phyloP scores from a whole-genome alignment of 2,113 vertebrate genomes.

The Xenus cinereus region DNA sequence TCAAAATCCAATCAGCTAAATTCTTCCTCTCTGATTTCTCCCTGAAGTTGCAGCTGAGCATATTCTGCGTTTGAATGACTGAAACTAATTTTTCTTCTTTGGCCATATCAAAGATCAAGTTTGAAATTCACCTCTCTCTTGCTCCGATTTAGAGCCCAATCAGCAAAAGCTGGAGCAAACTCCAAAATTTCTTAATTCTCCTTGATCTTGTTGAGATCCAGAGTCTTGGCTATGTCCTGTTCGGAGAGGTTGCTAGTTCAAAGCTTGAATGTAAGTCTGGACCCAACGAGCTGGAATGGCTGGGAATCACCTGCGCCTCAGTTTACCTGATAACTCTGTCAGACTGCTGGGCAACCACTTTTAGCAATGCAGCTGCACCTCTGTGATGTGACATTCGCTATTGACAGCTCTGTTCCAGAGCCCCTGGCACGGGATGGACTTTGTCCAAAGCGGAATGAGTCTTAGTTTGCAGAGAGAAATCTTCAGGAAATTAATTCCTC shows the following conservation, averaged over 20 bases:
- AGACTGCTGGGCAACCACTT: not conserved
- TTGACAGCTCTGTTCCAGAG: not conserved
- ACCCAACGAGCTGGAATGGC: not conserved
- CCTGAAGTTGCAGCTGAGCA: conserved; percentile 35
- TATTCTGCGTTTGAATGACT: conserved; percentile 15
- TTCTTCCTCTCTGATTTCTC: conserved; percentile 27
- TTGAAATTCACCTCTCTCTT: not conserved
- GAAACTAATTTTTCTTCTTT: conserved; percentile 3
- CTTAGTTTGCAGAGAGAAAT: not conserved
- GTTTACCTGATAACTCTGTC: not conserved
- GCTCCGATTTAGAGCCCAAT: not conserved
- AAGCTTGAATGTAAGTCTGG: not conserved
- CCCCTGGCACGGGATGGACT: not conserved
- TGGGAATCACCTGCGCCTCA: not conserved
- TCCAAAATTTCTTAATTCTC: not conserved
- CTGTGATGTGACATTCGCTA: not conserved
- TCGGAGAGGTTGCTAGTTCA: not conserved
- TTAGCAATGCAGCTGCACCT: not conserved
- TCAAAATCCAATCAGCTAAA: conserved; percentile 40
- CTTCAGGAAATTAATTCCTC: not conserved
- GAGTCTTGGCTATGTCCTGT: not conserved
- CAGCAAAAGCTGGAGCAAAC: not conserved
- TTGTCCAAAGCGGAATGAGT: not conserved
- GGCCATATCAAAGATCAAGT: not conserved
- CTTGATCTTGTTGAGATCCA: not conserved